Evolutionary conservation across 2,113 vertebrate species (phyloP).

Genomic region (Eubucco bourcierii): DNA sequence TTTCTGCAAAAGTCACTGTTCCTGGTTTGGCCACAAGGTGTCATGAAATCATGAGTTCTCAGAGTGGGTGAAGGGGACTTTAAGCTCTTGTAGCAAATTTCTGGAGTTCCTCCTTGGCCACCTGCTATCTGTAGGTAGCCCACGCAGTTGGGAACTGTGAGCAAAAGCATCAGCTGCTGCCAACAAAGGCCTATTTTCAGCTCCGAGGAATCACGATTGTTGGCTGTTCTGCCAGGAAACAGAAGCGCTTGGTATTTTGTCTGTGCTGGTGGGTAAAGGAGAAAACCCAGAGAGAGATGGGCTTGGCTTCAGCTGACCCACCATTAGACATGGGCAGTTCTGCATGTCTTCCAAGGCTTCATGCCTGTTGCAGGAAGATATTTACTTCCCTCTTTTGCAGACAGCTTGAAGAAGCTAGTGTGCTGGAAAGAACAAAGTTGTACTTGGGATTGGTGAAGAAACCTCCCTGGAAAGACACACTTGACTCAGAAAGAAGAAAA

Average conservation of each 20-base stretch:
- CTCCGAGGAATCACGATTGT: slow-evolving; percentile 60
- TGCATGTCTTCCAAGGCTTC: neutral
- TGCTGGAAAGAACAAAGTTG: neutral
- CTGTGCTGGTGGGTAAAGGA: neutral
- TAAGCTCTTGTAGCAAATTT: neutral
- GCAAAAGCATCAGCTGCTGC: slow-evolving; percentile 54
- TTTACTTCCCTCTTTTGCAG: neutral
- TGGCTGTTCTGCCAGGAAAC: neutral
- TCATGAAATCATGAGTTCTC: slow-evolving; percentile 41
- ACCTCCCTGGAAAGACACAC: neutral
- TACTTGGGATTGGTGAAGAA: neutral
- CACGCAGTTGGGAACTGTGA: slow-evolving; percentile 57
- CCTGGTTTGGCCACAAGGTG: slow-evolving; percentile 59
- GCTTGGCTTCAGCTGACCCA: neutral
- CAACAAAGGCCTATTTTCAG: slow-evolving; percentile 57
- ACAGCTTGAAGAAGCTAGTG: neutral
- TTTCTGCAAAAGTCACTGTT: neutral
- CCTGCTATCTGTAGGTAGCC: slow-evolving; percentile 59
- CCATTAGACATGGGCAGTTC: fast-evolving
- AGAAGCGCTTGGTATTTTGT: slow-evolving; percentile 34
- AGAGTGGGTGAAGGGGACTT: neutral
- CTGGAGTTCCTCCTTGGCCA: slow-evolving; percentile 59
- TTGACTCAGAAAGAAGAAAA: neutral
- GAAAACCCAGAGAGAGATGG: neutral
- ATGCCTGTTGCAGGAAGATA: neutral